These are phyloP conservation scores for Sarcoramphus papa DNA, from an alignment of 2,797 vertebrate genomes.

Conservation along the genomic window DNA sequence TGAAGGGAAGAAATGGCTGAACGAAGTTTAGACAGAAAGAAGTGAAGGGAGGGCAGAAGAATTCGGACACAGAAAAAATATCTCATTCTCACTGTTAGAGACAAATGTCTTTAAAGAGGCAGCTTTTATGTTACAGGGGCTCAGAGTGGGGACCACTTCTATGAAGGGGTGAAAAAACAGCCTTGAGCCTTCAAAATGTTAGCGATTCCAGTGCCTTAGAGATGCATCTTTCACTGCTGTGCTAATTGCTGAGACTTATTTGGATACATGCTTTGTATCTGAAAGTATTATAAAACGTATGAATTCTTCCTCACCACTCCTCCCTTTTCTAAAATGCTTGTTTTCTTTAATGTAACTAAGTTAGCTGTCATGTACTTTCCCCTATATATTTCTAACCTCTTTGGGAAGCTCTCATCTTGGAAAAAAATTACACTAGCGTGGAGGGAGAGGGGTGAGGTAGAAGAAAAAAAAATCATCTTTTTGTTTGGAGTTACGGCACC, in stretches of 20 bases:
- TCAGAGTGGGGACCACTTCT: background rate
- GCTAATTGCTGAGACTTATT: background rate
- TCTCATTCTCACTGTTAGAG: background rate
- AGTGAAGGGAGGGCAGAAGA: background rate
- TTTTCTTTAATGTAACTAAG: background rate
- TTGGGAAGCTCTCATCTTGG: background rate
- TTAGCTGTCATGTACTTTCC: background rate
- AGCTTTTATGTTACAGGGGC: background rate
- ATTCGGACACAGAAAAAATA: background rate
- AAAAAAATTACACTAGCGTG: background rate
- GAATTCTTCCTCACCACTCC: background rate
- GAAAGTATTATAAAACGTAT: background rate
- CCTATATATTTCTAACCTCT: background rate
- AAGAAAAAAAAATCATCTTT: background rate
- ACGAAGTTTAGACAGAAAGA: background rate
- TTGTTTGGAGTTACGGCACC: background rate
- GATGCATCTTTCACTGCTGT: background rate
- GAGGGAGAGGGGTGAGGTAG: background rate
- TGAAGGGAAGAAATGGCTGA: background rate
- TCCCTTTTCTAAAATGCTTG: background rate
- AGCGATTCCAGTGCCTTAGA: background rate
- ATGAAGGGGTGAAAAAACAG: background rate
- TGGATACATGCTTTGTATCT: background rate
- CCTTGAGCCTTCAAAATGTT: background rate
- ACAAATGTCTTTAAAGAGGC: background rate